These are phyloP conservation scores for Aspidiotus rigidus DNA, from an alignment of 2,888 invertebrate genomes.

Conservation along the genomic window DNA sequence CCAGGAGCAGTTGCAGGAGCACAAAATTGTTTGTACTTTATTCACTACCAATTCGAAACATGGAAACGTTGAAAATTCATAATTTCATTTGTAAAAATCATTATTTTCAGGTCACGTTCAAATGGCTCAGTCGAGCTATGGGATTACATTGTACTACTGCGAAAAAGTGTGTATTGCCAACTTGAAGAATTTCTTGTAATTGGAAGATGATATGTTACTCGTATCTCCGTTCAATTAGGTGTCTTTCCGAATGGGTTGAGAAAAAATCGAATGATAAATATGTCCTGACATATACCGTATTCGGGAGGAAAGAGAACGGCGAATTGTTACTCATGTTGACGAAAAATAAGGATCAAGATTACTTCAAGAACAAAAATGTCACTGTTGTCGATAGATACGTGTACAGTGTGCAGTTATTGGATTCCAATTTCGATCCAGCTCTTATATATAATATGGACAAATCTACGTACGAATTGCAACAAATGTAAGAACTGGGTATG, in stretches of 20 bases:
- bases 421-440: neutral
- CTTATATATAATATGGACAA: neutral
- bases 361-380: neutral
- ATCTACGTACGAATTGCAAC: conserved; percentile 1
- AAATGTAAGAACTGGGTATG: neutral
- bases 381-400: conserved; percentile 2
- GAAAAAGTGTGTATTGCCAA: neutral
- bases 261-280: neutral
- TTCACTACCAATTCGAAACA: too few relatives aligned
- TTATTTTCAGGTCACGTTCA: neutral
- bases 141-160: neutral
- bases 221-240: too few relatives aligned
- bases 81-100: neutral
- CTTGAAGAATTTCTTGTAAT: neutral
- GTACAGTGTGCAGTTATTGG: neutral
- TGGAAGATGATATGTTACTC: too few relatives aligned
- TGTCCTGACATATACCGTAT: neutral
- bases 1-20: too few relatives aligned
- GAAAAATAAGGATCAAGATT: neutral
- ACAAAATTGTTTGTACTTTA: too few relatives aligned
- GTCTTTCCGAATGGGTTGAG: neutral
- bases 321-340: conserved; percentile 2
- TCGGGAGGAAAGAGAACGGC: neutral
- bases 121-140: neutral
- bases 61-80: too few relatives aligned